A percentile compares a stretch with the other conserved stretches of the same genome.
phyloP scores from a whole-genome alignment of 1,140 invertebrate genomes.

The Drosophila gunungcola region DNA sequence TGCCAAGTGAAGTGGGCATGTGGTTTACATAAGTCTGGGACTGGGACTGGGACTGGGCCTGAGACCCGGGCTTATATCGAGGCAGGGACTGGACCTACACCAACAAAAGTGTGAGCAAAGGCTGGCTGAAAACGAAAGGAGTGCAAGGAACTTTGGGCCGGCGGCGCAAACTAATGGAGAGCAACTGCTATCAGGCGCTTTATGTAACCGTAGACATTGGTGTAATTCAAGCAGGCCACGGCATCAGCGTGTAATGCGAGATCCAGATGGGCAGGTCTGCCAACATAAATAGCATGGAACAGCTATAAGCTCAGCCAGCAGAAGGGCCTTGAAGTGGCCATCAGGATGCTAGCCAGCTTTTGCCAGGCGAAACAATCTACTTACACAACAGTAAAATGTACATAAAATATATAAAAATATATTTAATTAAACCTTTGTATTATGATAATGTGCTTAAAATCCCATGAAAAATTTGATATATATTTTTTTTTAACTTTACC shows the following conservation, averaged over 20 bases:
- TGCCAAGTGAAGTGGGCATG: slow-evolving; percentile 58
- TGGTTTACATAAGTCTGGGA: slow-evolving; percentile 52
- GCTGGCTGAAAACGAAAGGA: slow-evolving; percentile 50
- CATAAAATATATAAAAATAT: background rate
- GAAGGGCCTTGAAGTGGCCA: slow-evolving; percentile 11
- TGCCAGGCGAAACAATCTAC: slow-evolving; percentile 7
- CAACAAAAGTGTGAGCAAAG: slow-evolving; percentile 29
- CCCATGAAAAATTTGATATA: background rate
- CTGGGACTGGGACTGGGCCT: slow-evolving; percentile 56
- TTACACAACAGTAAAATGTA: background rate
- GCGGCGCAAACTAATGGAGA: slow-evolving; percentile 38
- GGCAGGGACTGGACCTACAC: slow-evolving; percentile 36
- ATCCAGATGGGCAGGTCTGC: slow-evolving; percentile 28
- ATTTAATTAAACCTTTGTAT: no score
- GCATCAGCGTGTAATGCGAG: slow-evolving; percentile 34
- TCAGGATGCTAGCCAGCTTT: background rate
- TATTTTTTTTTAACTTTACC: no score
- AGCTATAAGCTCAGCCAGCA: slow-evolving; percentile 20
- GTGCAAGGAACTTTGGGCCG: slow-evolving; percentile 58
- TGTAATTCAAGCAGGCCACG: slow-evolving; percentile 46
- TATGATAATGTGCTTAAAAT: background rate
- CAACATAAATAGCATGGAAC: slow-evolving; percentile 35
- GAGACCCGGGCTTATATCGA: slow-evolving; percentile 40
- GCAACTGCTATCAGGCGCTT: slow-evolving; percentile 47
- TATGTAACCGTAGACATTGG: slow-evolving; percentile 50